Evolutionary conservation across 2,113 vertebrate species (phyloP).

Genomic region (Hylia prasina): DNA sequence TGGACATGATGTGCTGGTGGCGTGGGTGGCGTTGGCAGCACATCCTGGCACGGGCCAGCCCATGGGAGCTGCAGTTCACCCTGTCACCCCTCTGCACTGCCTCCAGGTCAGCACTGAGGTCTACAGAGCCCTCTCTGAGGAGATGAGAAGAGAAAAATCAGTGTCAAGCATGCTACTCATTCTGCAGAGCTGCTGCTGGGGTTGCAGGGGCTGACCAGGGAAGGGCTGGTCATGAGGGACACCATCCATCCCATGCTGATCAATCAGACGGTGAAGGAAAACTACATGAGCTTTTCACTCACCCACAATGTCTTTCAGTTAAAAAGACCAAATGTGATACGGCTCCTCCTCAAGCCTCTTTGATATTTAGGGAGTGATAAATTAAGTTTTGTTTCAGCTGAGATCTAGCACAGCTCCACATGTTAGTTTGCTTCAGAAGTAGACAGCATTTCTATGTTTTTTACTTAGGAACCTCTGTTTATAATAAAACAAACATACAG

Average conservation of each 20-base stretch:
- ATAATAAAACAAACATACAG: slow-evolving; percentile 51
- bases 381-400: slow-evolving; percentile 18
- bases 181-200: not conserved
- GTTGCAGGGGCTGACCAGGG: not conserved
- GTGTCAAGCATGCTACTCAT: not conserved
- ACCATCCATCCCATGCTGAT: not conserved
- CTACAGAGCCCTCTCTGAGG: not conserved
- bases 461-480: slow-evolving; percentile 36
- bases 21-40: fast-evolving
- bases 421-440: slow-evolving; percentile 11
- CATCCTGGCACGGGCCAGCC: fast-evolving
- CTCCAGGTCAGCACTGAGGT: not conserved
- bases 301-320: not conserved
- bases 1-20: fast-evolving
- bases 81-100: fast-evolving
- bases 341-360: not conserved
- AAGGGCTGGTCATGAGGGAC: not conserved
- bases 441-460: slow-evolving; percentile 18
- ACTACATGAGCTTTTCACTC: not conserved
- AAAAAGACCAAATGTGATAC: not conserved
- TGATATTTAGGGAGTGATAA: not conserved
- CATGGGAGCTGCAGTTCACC: fast-evolving
- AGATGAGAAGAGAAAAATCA: not conserved
- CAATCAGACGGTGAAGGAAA: not conserved
- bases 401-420: not conserved